phyloP scores from a whole-genome alignment of 1,140 invertebrate species.

The Drosophila orena region DNA sequence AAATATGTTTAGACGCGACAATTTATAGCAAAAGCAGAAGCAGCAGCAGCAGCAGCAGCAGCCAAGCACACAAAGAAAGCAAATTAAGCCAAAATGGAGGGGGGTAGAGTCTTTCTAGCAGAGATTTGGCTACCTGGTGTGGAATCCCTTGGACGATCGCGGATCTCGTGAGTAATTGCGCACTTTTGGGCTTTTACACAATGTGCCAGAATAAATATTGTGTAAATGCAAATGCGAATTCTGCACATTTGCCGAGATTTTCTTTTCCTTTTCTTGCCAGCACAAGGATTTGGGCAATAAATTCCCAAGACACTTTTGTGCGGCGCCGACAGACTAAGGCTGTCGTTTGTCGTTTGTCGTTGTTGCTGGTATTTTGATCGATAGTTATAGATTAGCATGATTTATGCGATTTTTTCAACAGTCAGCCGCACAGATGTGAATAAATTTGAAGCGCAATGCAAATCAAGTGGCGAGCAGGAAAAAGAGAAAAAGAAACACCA shows the following conservation, averaged over 20 bases:
- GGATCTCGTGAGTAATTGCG: constrained; percentile 71
- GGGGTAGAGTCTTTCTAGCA: background rate
- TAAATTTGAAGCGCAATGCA: constrained; percentile 65
- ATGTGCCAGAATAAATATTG: constrained; percentile 29
- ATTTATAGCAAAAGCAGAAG: constrained; percentile 66
- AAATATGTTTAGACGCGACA: constrained; percentile 64
- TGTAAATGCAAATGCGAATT: constrained; percentile 56
- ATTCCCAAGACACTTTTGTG: constrained; percentile 72
- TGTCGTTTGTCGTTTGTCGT: constrained; percentile 25
- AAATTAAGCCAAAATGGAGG: constrained; percentile 15
- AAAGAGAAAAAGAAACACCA: background rate
- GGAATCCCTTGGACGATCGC: constrained; percentile 37
- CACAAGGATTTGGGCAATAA: constrained; percentile 69
- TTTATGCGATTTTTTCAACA: constrained; percentile 59
- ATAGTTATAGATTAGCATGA: constrained; percentile 78
- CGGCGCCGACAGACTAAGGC: constrained; percentile 36
- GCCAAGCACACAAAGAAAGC: constrained; percentile 42
- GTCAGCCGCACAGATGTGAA: constrained; percentile 55
- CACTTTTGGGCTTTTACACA: constrained; percentile 48
- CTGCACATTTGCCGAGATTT: constrained; percentile 49
- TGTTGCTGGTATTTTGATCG: constrained; percentile 55
- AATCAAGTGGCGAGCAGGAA: constrained; percentile 57
- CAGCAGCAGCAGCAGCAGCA: no score
- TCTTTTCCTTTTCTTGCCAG: constrained; percentile 31
- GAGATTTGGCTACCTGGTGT: constrained; percentile 15